Base-by-base conservation (phyloP, 2,113 vertebrate species). In the Campylomormyrus numenius region DNA sequence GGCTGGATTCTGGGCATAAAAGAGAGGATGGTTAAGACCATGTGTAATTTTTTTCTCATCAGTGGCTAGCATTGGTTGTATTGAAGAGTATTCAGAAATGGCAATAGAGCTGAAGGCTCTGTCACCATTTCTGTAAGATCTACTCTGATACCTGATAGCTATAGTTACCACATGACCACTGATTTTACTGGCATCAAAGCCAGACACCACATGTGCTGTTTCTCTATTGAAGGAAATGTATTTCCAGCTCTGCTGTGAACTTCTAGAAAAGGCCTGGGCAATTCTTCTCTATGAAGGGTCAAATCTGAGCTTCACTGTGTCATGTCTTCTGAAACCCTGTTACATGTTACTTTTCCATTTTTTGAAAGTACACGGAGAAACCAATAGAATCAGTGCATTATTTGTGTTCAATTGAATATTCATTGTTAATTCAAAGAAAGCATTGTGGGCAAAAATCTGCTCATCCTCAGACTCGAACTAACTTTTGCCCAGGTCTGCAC, bases 1-100 rank as follows among this genome's bases (percentile, higher is more conserved):
- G 96, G 92, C 39, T 93, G 95, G 86, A 97, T 97, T 94, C 97
- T 97, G 93, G 1, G 84, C 3, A 77, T 45, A n/a, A 19, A 31
- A 58, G 19, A 45, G 17, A 50, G 3, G 27, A n/a, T 31, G 48
- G 85, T 35, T 42, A 52, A 21, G 48, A 53, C 85, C 19, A 17
- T 13, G 11, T 31, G n/a, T 48, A 2, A 21, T n/a, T 2, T 15
- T 39, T 31, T 39, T 77, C 15, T 77, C 15, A 77, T 77, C 31
- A 77, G 31, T 39, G 35, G 17, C 15, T 42, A 77, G 70, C 70
- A 17, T 77, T 39, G 27, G 1, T 39, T 39, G 13, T 19, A 39
- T 74, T 74, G 11, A 74, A 17, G 70, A 74, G 24, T 39, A 56
- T 56, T 56, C 19, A 56, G 53, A 56, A 56, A 56, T 56, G 1